Conservation (phyloP, 2,888 invertebrate genomes). For the Brenthis ino region DNA sequence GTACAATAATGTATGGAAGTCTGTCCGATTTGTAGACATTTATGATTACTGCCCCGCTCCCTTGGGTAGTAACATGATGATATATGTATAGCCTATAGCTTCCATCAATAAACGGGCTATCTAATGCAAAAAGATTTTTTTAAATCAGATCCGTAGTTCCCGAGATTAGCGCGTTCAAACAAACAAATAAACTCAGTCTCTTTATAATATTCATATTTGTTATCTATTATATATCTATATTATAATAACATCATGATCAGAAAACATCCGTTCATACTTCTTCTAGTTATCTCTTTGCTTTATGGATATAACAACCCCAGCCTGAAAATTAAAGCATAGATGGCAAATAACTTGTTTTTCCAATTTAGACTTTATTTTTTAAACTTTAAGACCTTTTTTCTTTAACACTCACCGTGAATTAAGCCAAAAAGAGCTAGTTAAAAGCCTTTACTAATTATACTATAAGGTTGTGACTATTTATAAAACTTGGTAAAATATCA, state of each 20-base stretch:
- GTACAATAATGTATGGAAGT: too few relatives aligned
- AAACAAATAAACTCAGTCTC: too few relatives aligned
- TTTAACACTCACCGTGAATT: slow-evolving; percentile 1
- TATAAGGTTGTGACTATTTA: slow-evolving; percentile 21
- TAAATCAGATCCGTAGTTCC: too few relatives aligned
- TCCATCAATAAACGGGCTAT: too few relatives aligned
- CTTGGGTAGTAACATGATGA: too few relatives aligned
- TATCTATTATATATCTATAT: not conserved
- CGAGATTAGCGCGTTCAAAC: too few relatives aligned
- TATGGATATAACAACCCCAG: slow-evolving; percentile 24
- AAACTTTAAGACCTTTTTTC: not conserved
- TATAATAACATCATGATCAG: not conserved
- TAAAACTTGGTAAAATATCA: slow-evolving; percentile 1
- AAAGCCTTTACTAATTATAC: slow-evolving; percentile 26
- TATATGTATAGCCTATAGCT: too few relatives aligned
- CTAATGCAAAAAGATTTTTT: too few relatives aligned
- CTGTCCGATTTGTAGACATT: too few relatives aligned
- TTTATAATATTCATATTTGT: too few relatives aligned
- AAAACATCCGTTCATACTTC: not conserved
- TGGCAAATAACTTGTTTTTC: slow-evolving; percentile 6
- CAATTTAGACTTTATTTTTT: slow-evolving; percentile 5
- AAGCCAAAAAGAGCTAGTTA: slow-evolving; percentile 22
- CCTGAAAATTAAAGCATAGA: slow-evolving; percentile 35
- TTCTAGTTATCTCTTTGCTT: not conserved
- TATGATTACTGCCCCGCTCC: too few relatives aligned